Percentiles rank a stretch among this genome's conserved stretches.
Conservation (phyloP, 2,797 vertebrate species). For the Manis crassicaudata region DNA sequence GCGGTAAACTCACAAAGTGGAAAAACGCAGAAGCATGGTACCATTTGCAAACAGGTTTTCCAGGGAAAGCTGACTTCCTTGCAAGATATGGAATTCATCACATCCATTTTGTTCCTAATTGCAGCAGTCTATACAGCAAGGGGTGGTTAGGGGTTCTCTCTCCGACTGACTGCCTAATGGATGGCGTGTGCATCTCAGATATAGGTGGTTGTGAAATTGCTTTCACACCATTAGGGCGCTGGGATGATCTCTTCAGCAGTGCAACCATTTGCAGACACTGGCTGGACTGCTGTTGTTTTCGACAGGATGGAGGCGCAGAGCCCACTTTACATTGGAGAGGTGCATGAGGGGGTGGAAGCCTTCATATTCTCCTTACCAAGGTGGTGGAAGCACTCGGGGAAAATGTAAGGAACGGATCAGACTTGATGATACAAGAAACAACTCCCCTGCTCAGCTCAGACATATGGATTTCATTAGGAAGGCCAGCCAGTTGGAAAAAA, state of each 20-base stretch:
- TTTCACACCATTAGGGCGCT: slow-evolving; percentile 61
- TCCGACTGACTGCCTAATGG: slow-evolving; percentile 71
- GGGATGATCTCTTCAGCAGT: slow-evolving; percentile 23
- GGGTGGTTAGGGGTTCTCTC: slow-evolving; percentile 67
- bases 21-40: slow-evolving; percentile 81
- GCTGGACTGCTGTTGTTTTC: slow-evolving; percentile 34
- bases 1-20: slow-evolving; percentile 81
- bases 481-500: not conserved
- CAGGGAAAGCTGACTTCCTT: slow-evolving; percentile 79
- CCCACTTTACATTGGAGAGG: not conserved
- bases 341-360: not conserved
- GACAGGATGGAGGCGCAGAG: not conserved
- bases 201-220: slow-evolving; percentile 26
- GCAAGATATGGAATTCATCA: slow-evolving; percentile 77
- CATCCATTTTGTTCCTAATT: slow-evolving; percentile 80
- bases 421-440: not conserved
- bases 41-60: slow-evolving; percentile 83
- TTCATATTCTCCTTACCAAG: not conserved
- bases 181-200: slow-evolving; percentile 53
- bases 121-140: slow-evolving; percentile 65
- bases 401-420: not conserved
- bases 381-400: not conserved
- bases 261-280: not conserved
- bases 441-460: not conserved
- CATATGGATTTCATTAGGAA: not conserved